Base-by-base conservation (phyloP, 2,888 invertebrate species). In the Hemithea aestivaria region DNA sequence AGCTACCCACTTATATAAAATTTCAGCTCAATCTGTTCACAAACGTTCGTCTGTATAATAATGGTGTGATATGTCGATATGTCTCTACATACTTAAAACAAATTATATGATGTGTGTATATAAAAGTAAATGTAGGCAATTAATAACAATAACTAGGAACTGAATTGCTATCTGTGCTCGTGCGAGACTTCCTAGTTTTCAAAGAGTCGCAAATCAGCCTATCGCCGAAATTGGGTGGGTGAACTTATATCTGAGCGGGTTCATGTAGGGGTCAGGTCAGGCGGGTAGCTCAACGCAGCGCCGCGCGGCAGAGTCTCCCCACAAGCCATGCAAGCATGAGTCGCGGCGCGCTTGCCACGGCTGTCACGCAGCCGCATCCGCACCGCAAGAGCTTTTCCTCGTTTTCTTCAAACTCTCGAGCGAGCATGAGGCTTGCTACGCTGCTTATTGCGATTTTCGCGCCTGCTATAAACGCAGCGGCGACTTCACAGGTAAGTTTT, bases 171-270 rank as follows among this genome's bases (percentile, higher is more conserved):
- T 52, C 49, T 43, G 28, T 28, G 29, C 12, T 31, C 23, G 32
- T 42, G 16, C 16, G 41, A 48, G 44, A 51, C 73, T 79, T 79
- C 76, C 73, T 76, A 40, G 54, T 70, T 56, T 61, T 52, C 56
- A 51, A 63, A 63, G 50, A 63, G 60, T 66, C 58, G 67, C 69
- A 58, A 73, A 72, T 68, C 67, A 41, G 59, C 65, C 68, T 82
- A 83, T 83, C 83, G 53, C 67, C 64, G 60, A 81, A 85, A 82
- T 79, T 84, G 70, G 83, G 84, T 82, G 80, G 77, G 70, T 80
- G 81, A 81, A 80, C 81, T 76, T 72, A 76, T 84, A 84, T 85
- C 80, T 77, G 54, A 57, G 58, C 57, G 76, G 59, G 78, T 79
- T 80, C 75, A 79, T 73, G 59, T 33, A 63, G 58, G 59, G 65